These are phyloP conservation scores for Pristionchus fissidentatus DNA, from an alignment of 2,888 invertebrate species.

Conservation along the genomic window DNA sequence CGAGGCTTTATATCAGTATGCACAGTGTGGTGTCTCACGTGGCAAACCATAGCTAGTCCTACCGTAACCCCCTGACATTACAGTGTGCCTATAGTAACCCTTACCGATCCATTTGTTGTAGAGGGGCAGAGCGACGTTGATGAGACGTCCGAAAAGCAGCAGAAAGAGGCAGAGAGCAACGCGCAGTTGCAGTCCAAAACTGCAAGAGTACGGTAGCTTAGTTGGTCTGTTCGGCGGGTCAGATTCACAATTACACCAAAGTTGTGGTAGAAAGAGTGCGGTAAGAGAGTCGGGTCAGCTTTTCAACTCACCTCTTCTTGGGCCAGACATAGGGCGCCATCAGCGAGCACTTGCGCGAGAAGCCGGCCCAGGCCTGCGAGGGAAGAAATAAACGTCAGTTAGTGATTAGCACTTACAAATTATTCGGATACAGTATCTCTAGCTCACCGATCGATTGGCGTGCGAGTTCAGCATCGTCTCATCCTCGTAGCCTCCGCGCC, in stretches of 20 bases:
- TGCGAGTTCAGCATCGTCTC: not conserved
- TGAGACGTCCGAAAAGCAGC: slow-evolving; percentile 85
- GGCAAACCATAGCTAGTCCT: too few species aligned
- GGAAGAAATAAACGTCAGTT: not conserved
- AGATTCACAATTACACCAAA: not conserved
- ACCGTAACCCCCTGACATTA: not conserved
- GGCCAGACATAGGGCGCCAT: slow-evolving; percentile 90
- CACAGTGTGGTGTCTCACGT: too few species aligned
- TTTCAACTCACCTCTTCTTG: slow-evolving; percentile 79
- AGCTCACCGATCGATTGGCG: slow-evolving; percentile 33
- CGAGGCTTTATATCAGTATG: too few species aligned
- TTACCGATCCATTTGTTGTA: slow-evolving; percentile 92
- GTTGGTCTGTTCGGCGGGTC: not conserved
- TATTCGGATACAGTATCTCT: not conserved
- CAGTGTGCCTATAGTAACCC: too few species aligned
- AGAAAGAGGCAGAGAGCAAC: slow-evolving; percentile 87
- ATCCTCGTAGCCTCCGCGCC: not conserved
- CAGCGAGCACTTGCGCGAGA: slow-evolving; percentile 63
- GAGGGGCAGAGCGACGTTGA: slow-evolving; percentile 92
- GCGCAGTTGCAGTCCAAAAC: slow-evolving; percentile 84
- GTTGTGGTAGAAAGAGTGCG: too few species aligned
- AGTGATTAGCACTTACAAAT: not conserved
- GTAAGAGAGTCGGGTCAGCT: not conserved
- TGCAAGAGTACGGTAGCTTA: slow-evolving; percentile 70
- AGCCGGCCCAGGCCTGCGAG: slow-evolving; percentile 66